Percentiles rank a stretch among this genome's conserved stretches.
These are phyloP conservation scores for Saimiri boliviensis DNA, from an alignment of 2,113 vertebrate species.

Conservation along the genomic window DNA sequence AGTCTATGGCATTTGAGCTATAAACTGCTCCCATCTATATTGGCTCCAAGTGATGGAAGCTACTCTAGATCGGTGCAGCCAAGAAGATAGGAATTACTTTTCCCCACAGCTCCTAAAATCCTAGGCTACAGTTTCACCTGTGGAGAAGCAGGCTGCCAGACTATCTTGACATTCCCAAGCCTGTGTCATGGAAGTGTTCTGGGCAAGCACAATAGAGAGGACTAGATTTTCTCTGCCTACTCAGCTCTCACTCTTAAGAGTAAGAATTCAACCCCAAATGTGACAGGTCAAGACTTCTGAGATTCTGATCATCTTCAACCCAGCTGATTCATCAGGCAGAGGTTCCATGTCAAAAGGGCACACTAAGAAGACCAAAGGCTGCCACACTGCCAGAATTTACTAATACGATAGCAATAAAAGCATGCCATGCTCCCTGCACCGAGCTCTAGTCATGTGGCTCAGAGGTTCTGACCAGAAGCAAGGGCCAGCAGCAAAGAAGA, in stretches of 20 bases:
- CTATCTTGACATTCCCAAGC: not conserved
- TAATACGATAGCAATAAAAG: not conserved
- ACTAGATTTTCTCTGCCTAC: not conserved
- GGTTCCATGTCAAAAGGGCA: not conserved
- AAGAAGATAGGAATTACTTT: not conserved
- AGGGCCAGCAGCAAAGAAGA: not conserved
- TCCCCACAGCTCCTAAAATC: not conserved
- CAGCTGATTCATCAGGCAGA: not conserved
- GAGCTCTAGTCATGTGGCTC: not conserved
- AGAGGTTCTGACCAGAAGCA: not conserved
- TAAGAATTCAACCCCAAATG: not conserved
- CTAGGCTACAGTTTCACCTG: not conserved
- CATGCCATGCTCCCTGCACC: not conserved
- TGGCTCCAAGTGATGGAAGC: not conserved
- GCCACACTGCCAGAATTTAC: not conserved
- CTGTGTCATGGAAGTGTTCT: not conserved
- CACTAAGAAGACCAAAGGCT: not conserved
- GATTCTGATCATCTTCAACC: not conserved
- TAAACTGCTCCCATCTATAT: not conserved
- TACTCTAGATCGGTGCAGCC: not conserved
- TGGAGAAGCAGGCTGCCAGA: not conserved
- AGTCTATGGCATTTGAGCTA: not conserved
- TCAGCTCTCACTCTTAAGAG: not conserved
- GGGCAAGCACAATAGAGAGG: not conserved
- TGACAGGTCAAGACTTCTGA: conserved; percentile 6